phyloP scores from a whole-genome alignment of 2,888 invertebrate genomes.

The Trichacis sp. region DNA sequence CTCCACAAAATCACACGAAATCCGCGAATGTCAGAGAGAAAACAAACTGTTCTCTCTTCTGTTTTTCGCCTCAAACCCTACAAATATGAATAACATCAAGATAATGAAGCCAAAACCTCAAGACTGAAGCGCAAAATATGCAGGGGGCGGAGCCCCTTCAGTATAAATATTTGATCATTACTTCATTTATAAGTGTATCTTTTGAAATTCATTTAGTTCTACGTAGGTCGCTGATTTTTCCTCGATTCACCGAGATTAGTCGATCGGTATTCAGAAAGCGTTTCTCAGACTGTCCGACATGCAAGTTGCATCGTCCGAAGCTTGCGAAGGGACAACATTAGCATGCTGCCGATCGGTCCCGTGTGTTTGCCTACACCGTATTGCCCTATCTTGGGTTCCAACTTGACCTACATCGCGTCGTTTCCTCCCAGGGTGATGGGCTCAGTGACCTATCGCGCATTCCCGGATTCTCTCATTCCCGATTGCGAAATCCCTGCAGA shows the following conservation, averaged over 20 bases:
- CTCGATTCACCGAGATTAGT: not conserved
- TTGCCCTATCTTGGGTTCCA: conserved; percentile 55
- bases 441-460: conserved; percentile 32
- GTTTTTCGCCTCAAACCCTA: too few species aligned
- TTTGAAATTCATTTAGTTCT: too few species aligned
- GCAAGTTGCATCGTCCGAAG: conserved; percentile 25
- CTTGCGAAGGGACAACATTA: conserved; percentile 49
- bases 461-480: conserved; percentile 30
- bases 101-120: too few species aligned
- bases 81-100: too few species aligned
- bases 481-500: conserved; percentile 13
- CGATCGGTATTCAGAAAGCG: not conserved
- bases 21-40: too few species aligned
- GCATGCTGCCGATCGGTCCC: conserved; percentile 51
- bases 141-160: too few species aligned
- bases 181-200: too few species aligned
- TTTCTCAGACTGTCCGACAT: conserved; percentile 18
- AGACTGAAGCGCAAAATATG: too few species aligned
- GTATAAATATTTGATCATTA: too few species aligned
- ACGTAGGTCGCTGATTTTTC: not conserved
- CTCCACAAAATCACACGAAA: too few species aligned
- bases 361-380: conserved; percentile 57
- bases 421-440: conserved; percentile 19
- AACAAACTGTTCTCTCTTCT: too few species aligned
- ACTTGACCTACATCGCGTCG: conserved; percentile 42